These are phyloP conservation scores for Sardina pilchardus DNA, from an alignment of 2,113 vertebrate genomes.

Conservation along the genomic window DNA sequence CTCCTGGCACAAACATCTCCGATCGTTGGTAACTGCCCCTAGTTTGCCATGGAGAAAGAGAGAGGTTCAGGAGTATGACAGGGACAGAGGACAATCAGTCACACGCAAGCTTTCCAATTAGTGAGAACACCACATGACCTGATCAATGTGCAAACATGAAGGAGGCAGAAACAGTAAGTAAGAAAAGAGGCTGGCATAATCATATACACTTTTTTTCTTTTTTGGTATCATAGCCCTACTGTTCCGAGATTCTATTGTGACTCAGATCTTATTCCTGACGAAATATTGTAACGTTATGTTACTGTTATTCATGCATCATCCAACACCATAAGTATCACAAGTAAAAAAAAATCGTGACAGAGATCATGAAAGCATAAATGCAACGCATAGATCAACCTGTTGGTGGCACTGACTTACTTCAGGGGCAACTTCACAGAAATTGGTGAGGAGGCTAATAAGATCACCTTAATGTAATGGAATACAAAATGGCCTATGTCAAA, in stretches of 20 bases:
- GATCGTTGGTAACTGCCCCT: background rate
- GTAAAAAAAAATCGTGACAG: too few relatives aligned
- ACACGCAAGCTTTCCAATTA: background rate
- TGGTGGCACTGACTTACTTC: background rate
- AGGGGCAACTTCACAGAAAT: background rate
- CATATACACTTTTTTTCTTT: too few relatives aligned
- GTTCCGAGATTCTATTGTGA: too few relatives aligned
- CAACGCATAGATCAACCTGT: background rate
- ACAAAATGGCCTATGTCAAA: background rate
- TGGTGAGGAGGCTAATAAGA: background rate
- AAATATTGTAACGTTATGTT: background rate
- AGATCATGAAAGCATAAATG: background rate
- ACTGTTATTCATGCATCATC: background rate
- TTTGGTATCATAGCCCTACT: too few relatives aligned
- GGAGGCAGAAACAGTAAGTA: background rate
- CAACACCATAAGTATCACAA: too few relatives aligned
- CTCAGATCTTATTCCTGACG: background rate
- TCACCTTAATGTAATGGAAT: too few relatives aligned
- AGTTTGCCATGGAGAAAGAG: background rate
- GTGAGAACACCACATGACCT: background rate
- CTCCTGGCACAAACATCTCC: background rate
- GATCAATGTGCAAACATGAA: too few relatives aligned
- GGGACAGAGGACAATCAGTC: background rate
- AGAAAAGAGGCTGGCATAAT: too few relatives aligned
- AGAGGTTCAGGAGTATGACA: background rate